Conservation (phyloP, 1,140 invertebrate genomes). For the Acromyrmex charruanus region DNA sequence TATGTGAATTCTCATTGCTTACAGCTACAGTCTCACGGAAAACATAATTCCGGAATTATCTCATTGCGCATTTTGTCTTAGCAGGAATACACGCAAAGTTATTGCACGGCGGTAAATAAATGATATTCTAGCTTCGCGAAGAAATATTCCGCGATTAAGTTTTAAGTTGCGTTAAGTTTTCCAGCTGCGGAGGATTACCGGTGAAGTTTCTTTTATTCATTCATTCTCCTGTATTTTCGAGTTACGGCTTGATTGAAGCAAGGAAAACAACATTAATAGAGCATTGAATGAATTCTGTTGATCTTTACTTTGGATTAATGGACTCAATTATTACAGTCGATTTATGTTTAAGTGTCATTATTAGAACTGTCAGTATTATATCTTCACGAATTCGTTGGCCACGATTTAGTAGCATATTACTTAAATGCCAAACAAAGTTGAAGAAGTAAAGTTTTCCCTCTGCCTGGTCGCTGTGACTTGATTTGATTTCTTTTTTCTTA, state of each 20-base stretch:
- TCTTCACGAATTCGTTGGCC: conserved; percentile 11
- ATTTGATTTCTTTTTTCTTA: conserved; percentile 19
- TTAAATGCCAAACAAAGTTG: background rate
- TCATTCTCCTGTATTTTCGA: conserved; percentile 8
- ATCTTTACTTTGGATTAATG: conserved; percentile 22
- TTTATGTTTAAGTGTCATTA: conserved; percentile 27
- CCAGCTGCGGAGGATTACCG: background rate
- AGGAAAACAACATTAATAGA: background rate
- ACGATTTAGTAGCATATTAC: conserved; percentile 35
- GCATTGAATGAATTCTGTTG: conserved; percentile 9
- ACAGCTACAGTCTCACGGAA: background rate
- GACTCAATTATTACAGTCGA: conserved; percentile 24
- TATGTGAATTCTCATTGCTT: background rate
- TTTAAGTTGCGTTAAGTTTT: background rate
- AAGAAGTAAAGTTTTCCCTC: conserved; percentile 19
- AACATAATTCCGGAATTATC: conserved; percentile 4
- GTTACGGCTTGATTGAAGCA: background rate
- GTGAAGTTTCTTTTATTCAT: conserved; percentile 9
- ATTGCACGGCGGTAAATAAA: background rate
- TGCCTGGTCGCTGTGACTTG: background rate
- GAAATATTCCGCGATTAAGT: background rate
- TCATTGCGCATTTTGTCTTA: conserved; percentile 2
- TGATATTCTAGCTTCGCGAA: background rate
- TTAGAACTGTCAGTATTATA: conserved; percentile 13
- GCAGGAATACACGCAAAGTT: background rate